Percentiles rank a stretch among this genome's conserved stretches.
These are phyloP conservation scores for Trachythela sp. DNA, from an alignment of 64 coral and sea anemone species.

Conservation along the genomic window DNA sequence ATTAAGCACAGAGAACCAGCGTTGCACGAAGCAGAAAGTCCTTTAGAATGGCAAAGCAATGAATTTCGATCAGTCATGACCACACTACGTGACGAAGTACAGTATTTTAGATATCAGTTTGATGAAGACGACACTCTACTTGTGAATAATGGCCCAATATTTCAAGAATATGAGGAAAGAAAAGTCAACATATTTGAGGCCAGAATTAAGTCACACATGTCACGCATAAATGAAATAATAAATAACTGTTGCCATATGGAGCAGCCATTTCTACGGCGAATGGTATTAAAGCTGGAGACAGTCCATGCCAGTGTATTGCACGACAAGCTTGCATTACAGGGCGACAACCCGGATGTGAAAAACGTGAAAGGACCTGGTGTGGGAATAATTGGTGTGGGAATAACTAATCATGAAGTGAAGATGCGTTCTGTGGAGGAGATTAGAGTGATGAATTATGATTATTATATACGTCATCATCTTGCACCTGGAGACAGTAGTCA, in stretches of 20 bases:
- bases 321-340: conserved; percentile 16
- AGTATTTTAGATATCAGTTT: conserved; percentile 36
- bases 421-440: conserved; percentile 27
- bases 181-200: conserved; percentile 18
- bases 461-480: conserved; percentile 46
- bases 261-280: neutral
- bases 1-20: conserved; percentile 34
- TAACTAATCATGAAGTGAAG: conserved; percentile 45
- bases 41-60: conserved; percentile 34
- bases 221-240: neutral
- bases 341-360: conserved; percentile 21
- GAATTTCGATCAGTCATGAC: conserved; percentile 23
- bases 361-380: conserved; percentile 19
- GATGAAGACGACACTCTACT: conserved; percentile 33
- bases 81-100: neutral
- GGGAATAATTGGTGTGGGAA: conserved; percentile 35
- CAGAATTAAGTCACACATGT: conserved; percentile 40
- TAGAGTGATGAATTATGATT: conserved; percentile 23
- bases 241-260: conserved; percentile 10
- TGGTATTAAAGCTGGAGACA: neutral
- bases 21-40: conserved; percentile 25
- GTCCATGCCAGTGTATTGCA: neutral
- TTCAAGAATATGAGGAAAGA: conserved; percentile 34
- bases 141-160: conserved; percentile 21
- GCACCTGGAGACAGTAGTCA: conserved; percentile 44